These are phyloP conservation scores for Trialeurodes vaporariorum DNA, from an alignment of 1,140 invertebrate genomes.

Conservation along the genomic window DNA sequence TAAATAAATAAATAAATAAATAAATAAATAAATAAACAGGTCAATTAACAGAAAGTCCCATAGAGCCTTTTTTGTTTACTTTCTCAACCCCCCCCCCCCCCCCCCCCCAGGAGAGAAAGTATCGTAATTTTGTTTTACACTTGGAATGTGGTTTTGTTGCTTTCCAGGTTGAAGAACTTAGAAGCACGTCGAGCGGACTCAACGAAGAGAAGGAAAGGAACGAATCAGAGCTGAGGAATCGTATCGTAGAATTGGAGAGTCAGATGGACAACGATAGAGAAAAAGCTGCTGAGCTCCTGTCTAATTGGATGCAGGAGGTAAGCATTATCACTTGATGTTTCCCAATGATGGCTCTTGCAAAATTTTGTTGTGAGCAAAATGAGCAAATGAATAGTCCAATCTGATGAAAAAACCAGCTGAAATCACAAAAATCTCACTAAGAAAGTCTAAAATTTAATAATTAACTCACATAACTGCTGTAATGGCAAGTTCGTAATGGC, in stretches of 20 bases:
- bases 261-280: background rate
- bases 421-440: too few relatives aligned
- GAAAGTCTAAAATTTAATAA: too few relatives aligned
- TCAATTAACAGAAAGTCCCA: background rate
- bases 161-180: background rate
- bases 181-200: background rate
- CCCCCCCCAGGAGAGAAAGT: too few relatives aligned
- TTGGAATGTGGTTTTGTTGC: background rate
- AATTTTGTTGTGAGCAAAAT: too few relatives aligned
- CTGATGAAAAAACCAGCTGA: too few relatives aligned
- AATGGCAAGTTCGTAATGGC: too few relatives aligned
- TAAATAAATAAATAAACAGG: background rate
- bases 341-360: background rate
- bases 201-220: background rate
- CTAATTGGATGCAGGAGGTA: background rate
- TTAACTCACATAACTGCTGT: too few relatives aligned
- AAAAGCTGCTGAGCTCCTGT: background rate
- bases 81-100: too few relatives aligned
- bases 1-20: too few relatives aligned
- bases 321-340: too few relatives aligned
- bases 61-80: background rate
- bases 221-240: background rate
- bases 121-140: too few relatives aligned
- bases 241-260: background rate
- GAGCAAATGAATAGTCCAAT: too few relatives aligned